phyloP scores from a whole-genome alignment of 2,113 vertebrate species.

The Clarias gariepinus region DNA sequence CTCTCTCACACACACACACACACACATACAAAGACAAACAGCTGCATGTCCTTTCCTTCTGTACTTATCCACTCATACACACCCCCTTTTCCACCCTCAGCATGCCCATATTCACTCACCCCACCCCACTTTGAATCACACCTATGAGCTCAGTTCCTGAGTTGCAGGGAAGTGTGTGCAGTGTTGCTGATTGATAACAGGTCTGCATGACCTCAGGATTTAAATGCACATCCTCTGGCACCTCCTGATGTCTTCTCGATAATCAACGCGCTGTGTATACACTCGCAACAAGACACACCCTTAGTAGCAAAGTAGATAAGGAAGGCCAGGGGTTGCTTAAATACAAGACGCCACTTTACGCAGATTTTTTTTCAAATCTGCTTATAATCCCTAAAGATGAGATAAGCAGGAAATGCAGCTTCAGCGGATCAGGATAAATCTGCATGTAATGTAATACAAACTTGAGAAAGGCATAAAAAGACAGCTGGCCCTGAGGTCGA shows the following conservation, averaged over 20 bases:
- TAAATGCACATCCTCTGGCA: constrained; percentile 25
- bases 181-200: constrained; percentile 48
- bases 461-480: constrained; percentile 1
- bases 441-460: constrained; percentile 27
- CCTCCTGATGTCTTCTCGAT: constrained; percentile 1
- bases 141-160: constrained; percentile 58
- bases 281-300: constrained; percentile 28
- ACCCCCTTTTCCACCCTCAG: constrained; percentile 33
- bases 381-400: constrained; percentile 32
- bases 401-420: constrained; percentile 30
- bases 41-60: constrained; percentile 13
- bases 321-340: not conserved
- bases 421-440: constrained; percentile 9
- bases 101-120: constrained; percentile 14
- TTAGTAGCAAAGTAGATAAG: not conserved
- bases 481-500: constrained; percentile 28
- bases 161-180: constrained; percentile 61
- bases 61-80: constrained; percentile 20
- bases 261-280: constrained; percentile 15
- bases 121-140: constrained; percentile 53
- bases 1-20: not conserved
- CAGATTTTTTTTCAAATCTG: constrained; percentile 31
- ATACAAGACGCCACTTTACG: constrained; percentile 29
- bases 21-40: constrained; percentile 8
- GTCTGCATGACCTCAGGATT: constrained; percentile 32